phyloP scores from a whole-genome alignment of 2,113 vertebrate genomes.

The Hydrolagus affinis region DNA sequence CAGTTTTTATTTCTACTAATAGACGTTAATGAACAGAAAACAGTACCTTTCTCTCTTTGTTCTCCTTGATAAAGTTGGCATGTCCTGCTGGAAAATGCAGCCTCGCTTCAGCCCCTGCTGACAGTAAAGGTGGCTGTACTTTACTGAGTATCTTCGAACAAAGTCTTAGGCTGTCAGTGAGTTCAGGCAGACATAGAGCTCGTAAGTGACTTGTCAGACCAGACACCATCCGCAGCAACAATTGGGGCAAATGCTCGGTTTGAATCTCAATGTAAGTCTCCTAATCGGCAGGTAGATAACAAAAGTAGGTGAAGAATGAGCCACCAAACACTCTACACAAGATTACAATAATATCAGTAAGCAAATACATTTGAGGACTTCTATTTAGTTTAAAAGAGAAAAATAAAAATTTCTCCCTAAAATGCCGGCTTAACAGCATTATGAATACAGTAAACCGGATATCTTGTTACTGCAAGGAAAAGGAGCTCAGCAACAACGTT shows the following conservation, averaged over 20 bases:
- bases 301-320: neutral
- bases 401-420: too few species aligned
- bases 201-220: slow-evolving; percentile 81
- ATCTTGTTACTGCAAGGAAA: too few species aligned
- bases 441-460: too few species aligned
- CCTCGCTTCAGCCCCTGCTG: slow-evolving; percentile 56
- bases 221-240: slow-evolving; percentile 87
- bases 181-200: slow-evolving; percentile 71
- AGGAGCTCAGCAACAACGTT: too few species aligned
- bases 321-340: neutral
- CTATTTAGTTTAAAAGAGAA: neutral
- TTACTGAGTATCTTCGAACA: slow-evolving; percentile 98
- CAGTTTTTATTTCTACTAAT: neutral
- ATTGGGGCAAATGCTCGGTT: slow-evolving; percentile 91
- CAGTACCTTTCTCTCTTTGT: slow-evolving; percentile 72
- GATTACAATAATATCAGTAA: neutral
- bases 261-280: slow-evolving; percentile 98
- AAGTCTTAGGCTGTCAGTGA: slow-evolving; percentile 85
- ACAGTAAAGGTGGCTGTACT: slow-evolving; percentile 86
- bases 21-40: neutral
- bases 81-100: slow-evolving; percentile 57
- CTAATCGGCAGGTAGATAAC: slow-evolving; percentile 48
- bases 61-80: slow-evolving; percentile 58
- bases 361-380: neutral
- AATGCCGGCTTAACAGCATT: too few species aligned